Percentiles rank a stretch among this genome's conserved stretches.
Conservation (phyloP, 2,888 invertebrate genomes). For the Dichetophora obliterata region DNA sequence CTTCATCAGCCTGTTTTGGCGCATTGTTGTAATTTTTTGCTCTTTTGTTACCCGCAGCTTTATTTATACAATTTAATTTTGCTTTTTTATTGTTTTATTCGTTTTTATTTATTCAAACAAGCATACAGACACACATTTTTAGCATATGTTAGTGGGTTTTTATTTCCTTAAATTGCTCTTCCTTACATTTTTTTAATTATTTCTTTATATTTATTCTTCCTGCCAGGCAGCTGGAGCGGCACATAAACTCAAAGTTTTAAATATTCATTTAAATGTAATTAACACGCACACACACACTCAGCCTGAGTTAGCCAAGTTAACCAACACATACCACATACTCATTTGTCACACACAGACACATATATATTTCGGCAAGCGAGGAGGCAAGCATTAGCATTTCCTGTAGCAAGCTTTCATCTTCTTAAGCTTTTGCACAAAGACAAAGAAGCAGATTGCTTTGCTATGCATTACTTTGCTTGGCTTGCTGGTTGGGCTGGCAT, state of each 20-base stretch:
- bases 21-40: not conserved
- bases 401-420: conserved; percentile 11
- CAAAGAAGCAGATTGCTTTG: not conserved
- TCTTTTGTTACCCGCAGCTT: not conserved
- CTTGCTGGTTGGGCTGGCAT: too few species aligned
- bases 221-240: not conserved
- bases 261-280: conserved; percentile 61
- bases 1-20: not conserved
- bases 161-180: not conserved
- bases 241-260: conserved; percentile 47
- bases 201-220: not conserved
- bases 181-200: not conserved
- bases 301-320: conserved; percentile 9
- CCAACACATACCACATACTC: conserved; percentile 11
- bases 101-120: not conserved
- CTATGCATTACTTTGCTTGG: not conserved
- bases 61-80: not conserved
- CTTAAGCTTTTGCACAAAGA: conserved; percentile 3
- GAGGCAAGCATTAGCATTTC: not conserved
- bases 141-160: not conserved
- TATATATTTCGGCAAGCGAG: not conserved
- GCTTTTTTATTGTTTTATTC: not conserved
- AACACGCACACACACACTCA: conserved; percentile 48
- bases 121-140: not conserved
- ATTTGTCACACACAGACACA: not conserved